Percentiles rank a stretch among this genome's conserved stretches.
These are phyloP conservation scores for Vireo altiloquus DNA, from an alignment of 2,113 vertebrate genomes.

Conservation along the genomic window DNA sequence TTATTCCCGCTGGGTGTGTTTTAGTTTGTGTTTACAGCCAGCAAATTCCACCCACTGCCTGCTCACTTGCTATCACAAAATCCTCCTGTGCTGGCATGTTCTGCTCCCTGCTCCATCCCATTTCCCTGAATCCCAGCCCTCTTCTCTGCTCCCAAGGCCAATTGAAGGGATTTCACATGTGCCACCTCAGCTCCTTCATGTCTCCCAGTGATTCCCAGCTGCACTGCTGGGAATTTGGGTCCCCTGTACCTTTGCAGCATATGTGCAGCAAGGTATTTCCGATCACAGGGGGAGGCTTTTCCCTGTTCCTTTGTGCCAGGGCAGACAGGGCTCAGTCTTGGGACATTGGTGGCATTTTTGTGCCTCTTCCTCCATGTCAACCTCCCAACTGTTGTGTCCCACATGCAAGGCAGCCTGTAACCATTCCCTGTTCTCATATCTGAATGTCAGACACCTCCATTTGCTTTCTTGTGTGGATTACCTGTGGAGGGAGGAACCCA, in stretches of 20 bases:
- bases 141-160: background rate
- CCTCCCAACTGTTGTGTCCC: background rate
- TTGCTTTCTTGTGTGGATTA: background rate
- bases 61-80: background rate
- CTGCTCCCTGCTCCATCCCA: background rate
- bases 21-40: background rate
- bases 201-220: background rate
- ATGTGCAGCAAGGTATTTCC: background rate
- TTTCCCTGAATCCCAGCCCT: background rate
- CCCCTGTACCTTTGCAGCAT: background rate
- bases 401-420: fast-evolving
- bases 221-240: background rate
- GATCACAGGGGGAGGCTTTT: background rate
- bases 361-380: fast-evolving
- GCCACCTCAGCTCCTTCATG: background rate
- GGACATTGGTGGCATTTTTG: background rate
- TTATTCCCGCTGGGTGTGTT: background rate
- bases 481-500: background rate
- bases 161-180: background rate
- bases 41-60: background rate
- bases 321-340: background rate
- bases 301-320: background rate
- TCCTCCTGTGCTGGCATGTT: fast-evolving
- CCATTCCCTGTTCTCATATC: background rate
- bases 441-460: fast-evolving